These are phyloP conservation scores for Invenusta paracnida DNA, from an alignment of 2,888 invertebrate species.

Conservation along the genomic window DNA sequence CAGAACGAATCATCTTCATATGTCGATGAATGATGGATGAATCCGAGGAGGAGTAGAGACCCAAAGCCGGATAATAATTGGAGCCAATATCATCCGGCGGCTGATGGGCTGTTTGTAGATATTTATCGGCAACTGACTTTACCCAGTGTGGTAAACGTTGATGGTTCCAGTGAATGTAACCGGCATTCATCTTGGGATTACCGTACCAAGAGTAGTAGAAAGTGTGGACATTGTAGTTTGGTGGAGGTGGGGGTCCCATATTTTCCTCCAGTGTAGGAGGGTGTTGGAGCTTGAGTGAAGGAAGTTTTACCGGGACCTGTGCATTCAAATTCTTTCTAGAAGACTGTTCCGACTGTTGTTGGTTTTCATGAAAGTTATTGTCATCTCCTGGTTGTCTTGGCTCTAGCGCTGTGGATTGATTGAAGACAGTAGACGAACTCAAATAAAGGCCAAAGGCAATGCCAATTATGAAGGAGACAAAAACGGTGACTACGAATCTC, in stretches of 20 bases:
- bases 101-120: constrained; percentile 62
- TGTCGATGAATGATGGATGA: constrained; percentile 64
- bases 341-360: too few relatives aligned
- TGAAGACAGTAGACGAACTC: too few relatives aligned
- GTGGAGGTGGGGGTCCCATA: background rate
- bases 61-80: constrained; percentile 64
- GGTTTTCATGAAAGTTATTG: too few relatives aligned
- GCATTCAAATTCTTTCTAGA: too few relatives aligned
- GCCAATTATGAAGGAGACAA: background rate
- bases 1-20: constrained; percentile 65
- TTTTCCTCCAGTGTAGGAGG: background rate
- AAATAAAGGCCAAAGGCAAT: background rate
- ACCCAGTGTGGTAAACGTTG: constrained; percentile 57
- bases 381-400: too few relatives aligned
- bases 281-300: background rate
- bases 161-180: constrained; percentile 61
- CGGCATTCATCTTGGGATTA: constrained; percentile 52
- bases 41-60: constrained; percentile 64
- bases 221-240: constrained; percentile 57
- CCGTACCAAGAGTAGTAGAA: constrained; percentile 63
- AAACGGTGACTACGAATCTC: background rate
- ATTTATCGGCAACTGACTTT: constrained; percentile 57
- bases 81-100: constrained; percentile 65
- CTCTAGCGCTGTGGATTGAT: too few relatives aligned
- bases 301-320: too few relatives aligned